phyloP scores from a whole-genome alignment of 2,888 invertebrate genomes.

The Drosophila imparisetae region DNA sequence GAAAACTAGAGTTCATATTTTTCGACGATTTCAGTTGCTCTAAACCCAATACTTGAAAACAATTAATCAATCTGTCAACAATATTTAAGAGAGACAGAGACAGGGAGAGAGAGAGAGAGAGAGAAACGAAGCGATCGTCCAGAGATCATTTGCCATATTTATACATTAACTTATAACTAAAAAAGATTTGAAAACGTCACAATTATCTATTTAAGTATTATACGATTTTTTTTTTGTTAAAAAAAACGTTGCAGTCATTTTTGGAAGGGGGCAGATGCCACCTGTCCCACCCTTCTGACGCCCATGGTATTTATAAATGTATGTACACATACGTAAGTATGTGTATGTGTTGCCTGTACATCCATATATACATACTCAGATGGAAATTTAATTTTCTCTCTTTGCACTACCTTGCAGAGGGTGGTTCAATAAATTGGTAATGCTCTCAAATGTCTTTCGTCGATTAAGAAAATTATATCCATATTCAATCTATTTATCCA shows the following conservation, averaged over 20 bases:
- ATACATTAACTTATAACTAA: neutral
- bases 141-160: neutral
- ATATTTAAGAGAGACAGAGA: neutral
- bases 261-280: neutral
- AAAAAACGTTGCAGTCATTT: constrained; percentile 4
- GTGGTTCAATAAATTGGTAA: neutral
- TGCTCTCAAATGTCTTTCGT: neutral
- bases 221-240: neutral
- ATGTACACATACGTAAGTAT: constrained; percentile 1
- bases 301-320: constrained; percentile 12
- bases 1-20: neutral
- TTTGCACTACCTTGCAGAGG: constrained; percentile 16
- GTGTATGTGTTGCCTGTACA: neutral
- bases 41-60: neutral
- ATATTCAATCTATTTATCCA: neutral
- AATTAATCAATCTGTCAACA: neutral
- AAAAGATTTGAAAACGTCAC: neutral
- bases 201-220: neutral
- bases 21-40: neutral
- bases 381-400: constrained; percentile 9
- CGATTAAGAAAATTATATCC: neutral
- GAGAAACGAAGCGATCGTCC: neutral
- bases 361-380: neutral
- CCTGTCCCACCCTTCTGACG: constrained; percentile 5
- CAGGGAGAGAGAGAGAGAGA: neutral